phyloP scores from a whole-genome alignment of 2,888 invertebrate species.

The Lottia gigantea region DNA sequence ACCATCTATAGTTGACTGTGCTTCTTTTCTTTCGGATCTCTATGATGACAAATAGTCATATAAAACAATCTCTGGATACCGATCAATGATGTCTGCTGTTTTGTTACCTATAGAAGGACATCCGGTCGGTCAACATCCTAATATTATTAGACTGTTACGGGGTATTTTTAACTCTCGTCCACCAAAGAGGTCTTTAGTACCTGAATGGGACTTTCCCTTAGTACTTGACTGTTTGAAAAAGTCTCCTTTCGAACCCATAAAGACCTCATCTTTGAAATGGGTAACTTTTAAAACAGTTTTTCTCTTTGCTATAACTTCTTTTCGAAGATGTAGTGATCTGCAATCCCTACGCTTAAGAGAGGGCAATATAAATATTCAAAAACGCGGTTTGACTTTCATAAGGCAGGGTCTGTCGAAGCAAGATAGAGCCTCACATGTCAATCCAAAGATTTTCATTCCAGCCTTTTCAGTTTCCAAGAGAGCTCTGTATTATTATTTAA shows the following conservation, averaged over 20 bases:
- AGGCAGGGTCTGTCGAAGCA: neutral
- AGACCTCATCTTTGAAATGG: neutral
- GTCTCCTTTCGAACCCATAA: neutral
- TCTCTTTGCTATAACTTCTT: neutral
- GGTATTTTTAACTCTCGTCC: neutral
- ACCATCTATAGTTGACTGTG: constrained; percentile 23
- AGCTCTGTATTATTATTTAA: neutral
- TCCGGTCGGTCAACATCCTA: neutral
- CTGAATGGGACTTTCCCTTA: neutral
- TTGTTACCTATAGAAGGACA: neutral
- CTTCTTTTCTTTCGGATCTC: constrained; percentile 24
- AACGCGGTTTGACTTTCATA: neutral
- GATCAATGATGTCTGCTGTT: neutral
- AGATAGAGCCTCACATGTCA: neutral
- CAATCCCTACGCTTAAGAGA: neutral
- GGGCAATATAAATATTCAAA: neutral
- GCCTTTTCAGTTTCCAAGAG: neutral
- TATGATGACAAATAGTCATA: neutral
- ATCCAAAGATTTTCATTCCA: constrained; percentile 1
- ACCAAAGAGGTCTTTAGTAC: neutral
- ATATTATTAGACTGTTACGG: too few relatives aligned
- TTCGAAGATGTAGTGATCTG: neutral
- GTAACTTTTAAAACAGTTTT: constrained; percentile 1
- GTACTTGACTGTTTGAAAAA: neutral
- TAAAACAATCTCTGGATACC: neutral